Base-by-base conservation (phyloP, 2,888 invertebrate species). In the Aricia artaxerxes region DNA sequence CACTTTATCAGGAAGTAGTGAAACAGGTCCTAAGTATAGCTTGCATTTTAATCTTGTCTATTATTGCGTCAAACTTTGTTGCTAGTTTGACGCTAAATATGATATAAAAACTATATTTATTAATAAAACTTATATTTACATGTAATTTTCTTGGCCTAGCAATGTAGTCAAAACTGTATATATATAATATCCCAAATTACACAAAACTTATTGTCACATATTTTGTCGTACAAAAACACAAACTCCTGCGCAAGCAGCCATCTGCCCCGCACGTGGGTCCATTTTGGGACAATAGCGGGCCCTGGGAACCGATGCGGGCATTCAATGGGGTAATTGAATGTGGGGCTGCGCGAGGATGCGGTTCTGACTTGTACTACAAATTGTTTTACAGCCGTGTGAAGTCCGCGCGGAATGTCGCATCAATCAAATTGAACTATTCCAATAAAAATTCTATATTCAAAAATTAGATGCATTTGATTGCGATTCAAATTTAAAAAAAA, bases 231-330 rank as follows among this genome's bases (percentile, higher is more conserved):
- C 57, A 53, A 79, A 83, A 82, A 79, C 78, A 78, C 80, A 73
- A 78, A 89, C 88, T 86, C 86, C 61, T 73, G 86, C 86, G 85
- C 87, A 81, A 79, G 75, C 79, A 79, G 78, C 78, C 90, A 92
- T 91, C 91, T 92, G 92, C 85, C 84, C 79, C 87, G 88, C 92
- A 92, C 92, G 92, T 92, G 92, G 88, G 84, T 80, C 75, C 79
- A 85, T 86, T 87, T 88, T 82, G 83, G 86, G 87, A 89, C 87
- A 85, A 87, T 87, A 83, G 82, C 79, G 44, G 79, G 83, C 64
- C 80, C 81, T 83, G 84, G 81, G 83, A 84, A 83, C 82, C 79
- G 79, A 84, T 85, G 84, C 84, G 84, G 85, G 85, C 80, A 73
- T 80, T 82, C 80, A 83, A 83, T 82, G 82, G 81, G 81, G 82